phyloP scores from a whole-genome alignment of 2,888 invertebrate species.

The Piscicola geometra region DNA sequence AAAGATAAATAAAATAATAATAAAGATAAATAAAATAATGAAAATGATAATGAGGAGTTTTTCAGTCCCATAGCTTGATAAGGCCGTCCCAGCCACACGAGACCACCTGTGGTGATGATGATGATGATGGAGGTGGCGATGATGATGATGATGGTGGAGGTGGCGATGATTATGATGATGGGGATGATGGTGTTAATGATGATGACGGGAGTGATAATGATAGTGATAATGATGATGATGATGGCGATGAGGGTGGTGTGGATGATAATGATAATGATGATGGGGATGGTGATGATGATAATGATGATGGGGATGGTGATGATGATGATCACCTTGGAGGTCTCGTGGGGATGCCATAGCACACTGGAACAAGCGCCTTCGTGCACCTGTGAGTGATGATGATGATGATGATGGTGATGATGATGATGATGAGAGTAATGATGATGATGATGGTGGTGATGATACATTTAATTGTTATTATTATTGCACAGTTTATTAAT shows the following conservation, averaged over 20 bases:
- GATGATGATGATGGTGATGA: slow-evolving; percentile 8
- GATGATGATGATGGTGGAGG: too few species aligned
- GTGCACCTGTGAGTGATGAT: slow-evolving; percentile 72
- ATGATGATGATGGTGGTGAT: too few species aligned
- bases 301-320: too few species aligned
- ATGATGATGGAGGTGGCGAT: too few species aligned
- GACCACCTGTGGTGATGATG: too few species aligned
- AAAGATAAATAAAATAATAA: slow-evolving; percentile 7
- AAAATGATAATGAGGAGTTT: background rate
- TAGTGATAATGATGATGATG: too few species aligned
- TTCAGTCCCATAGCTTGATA: slow-evolving; percentile 96
- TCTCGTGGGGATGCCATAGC: slow-evolving; percentile 98
- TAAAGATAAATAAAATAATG: slow-evolving; percentile 13
- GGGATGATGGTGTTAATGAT: too few species aligned
- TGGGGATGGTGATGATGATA: slow-evolving; percentile 69
- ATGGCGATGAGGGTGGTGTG: background rate
- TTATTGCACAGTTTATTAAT: too few species aligned
- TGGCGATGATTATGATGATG: too few species aligned
- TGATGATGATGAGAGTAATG: slow-evolving; percentile 2
- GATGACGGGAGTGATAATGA: too few species aligned
- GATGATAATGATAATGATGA: background rate
- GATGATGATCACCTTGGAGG: slow-evolving; percentile 87
- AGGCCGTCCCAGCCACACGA: slow-evolving; percentile 93
- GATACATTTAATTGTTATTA: too few species aligned
- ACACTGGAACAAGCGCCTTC: slow-evolving; percentile 91